Percentiles rank a stretch among this genome's conserved stretches.
phyloP scores from a whole-genome alignment of 2,888 invertebrate species.

The Pheosia gnoma region DNA sequence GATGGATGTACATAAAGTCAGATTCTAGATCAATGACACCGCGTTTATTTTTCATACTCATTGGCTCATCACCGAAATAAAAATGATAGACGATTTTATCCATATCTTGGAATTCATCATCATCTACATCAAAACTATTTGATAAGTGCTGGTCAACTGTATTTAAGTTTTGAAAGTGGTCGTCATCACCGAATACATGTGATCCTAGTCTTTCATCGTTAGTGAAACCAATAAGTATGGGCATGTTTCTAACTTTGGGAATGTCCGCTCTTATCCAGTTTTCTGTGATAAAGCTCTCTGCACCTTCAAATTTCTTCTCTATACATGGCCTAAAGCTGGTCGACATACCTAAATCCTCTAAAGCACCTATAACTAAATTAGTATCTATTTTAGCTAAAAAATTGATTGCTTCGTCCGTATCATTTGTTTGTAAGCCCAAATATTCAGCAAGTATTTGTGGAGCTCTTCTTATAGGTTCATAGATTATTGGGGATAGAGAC shows the following conservation, averaged over 20 bases:
- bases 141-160: slow-evolving; percentile 16
- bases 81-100: slow-evolving; percentile 32
- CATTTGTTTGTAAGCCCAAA: slow-evolving; percentile 40
- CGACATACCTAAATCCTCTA: slow-evolving; percentile 27
- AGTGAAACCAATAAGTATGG: slow-evolving; percentile 58
- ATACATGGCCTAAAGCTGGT: slow-evolving; percentile 51
- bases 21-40: slow-evolving; percentile 40
- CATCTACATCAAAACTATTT: slow-evolving; percentile 29
- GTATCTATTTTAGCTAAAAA: slow-evolving; percentile 42
- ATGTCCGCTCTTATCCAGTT: slow-evolving; percentile 45
- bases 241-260: slow-evolving; percentile 47
- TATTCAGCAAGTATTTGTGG: slow-evolving; percentile 49
- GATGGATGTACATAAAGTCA: slow-evolving; percentile 45
- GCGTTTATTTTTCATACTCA: slow-evolving; percentile 20
- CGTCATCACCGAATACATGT: not conserved
- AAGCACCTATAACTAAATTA: slow-evolving; percentile 41
- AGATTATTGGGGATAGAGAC: slow-evolving; percentile 37
- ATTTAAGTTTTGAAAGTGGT: slow-evolving; percentile 5
- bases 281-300: slow-evolving; percentile 50
- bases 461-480: slow-evolving; percentile 41
- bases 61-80: slow-evolving; percentile 43
- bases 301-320: slow-evolving; percentile 51
- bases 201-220: not conserved
- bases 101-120: slow-evolving; percentile 30
- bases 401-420: slow-evolving; percentile 44